Evolutionary conservation across 2,113 vertebrate genomes (phyloP), one percentile per base, ranked within the genome.

Genomic region (Xenopus tropicalis): DNA sequence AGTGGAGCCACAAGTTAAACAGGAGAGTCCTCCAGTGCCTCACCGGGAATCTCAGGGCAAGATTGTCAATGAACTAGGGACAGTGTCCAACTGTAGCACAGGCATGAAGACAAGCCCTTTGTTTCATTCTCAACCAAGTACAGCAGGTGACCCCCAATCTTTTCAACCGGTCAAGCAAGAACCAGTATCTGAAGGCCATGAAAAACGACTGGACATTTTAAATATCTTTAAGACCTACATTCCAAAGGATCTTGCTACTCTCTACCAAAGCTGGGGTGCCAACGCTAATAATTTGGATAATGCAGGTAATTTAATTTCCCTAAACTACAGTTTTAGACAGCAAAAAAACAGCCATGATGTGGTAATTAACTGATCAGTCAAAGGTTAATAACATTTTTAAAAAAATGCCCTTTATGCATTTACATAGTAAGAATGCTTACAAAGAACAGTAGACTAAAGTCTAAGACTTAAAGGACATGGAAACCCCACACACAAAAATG

Each of bases 221-320:
- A 87, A 84, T 83, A 90, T 94, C 81, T 93, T 97, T 54, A 95
- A 95, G 86, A 94, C 93, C 13, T 95, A 93, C 90, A 94, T 91
- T 89, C 91, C 95, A 80, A 93, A 95, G 80, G 95, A 97, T 79
- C 85, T 97, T 42, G 92, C 93, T 46, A 84, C 91, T 0, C 85
- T 96, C 51, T 97, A 94, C 88, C 95, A 95, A 80, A 92, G 93
- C 87, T 97, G 95, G 88, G 90, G 94, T 24, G 87, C 91, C 48
- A 83, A 88, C 79, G 89, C 87, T 59, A 88, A 92, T 2, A 82
- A 92, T 66, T 54, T 93, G 72, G 93, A 96, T 82, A 93, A 93
- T 16, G 79, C 91, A 87, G 95, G 95, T 96, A 91, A 85, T 16
- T 23, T 2, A 20, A 16, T 25, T 4, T 8, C 21, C 13, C 1